Conservation (phyloP, 2,113 vertebrate species). For the Isichthys henryi region DNA sequence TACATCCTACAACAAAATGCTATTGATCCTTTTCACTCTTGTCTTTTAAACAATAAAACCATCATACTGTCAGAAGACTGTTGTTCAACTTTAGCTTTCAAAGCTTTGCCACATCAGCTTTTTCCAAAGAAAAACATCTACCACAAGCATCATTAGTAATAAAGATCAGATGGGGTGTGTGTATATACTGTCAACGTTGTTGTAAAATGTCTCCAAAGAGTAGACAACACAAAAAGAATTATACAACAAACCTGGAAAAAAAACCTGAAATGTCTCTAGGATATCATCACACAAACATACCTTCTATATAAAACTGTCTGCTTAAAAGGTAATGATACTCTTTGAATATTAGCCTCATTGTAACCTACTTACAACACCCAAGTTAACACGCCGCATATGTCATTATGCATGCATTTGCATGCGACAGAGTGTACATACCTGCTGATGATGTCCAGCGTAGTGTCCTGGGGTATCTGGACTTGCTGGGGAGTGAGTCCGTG, state of each 20-base stretch:
- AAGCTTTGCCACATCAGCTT: not conserved
- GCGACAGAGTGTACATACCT: slow-evolving; percentile 52
- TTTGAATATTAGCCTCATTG: not conserved
- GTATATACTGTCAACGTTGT: not conserved
- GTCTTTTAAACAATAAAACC: not conserved
- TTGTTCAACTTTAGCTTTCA: not conserved
- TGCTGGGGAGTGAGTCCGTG: slow-evolving; percentile 87
- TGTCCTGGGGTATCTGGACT: slow-evolving; percentile 82
- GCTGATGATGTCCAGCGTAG: slow-evolving; percentile 75
- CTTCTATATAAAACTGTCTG: too few species aligned
- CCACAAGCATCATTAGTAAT: not conserved
- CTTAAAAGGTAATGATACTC: not conserved
- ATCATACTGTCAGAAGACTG: not conserved
- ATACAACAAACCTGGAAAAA: not conserved
- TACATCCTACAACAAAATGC: not conserved
- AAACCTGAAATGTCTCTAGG: not conserved
- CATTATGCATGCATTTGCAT: not conserved
- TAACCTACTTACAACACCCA: not conserved
- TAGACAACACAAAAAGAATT: not conserved
- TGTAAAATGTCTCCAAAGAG: not conserved
- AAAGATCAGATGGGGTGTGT: not conserved
- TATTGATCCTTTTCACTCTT: not conserved
- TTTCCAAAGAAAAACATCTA: not conserved
- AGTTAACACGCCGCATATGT: not conserved
- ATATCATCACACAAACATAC: not conserved